phyloP scores from a whole-genome alignment of 2,888 invertebrate genomes.

The Cinara cedri region DNA sequence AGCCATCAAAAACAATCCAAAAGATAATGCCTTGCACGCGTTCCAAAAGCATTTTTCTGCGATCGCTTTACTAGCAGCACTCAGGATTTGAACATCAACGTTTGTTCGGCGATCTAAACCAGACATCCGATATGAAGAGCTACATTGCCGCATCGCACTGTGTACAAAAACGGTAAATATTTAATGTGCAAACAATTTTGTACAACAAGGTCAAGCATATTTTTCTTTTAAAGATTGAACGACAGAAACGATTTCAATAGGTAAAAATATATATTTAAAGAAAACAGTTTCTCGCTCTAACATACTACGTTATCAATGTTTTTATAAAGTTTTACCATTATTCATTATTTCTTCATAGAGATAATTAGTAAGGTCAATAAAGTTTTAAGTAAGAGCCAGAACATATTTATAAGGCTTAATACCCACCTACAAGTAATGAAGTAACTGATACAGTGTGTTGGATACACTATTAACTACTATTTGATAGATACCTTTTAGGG shows the following conservation, averaged over 20 bases:
- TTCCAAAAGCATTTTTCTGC: slow-evolving; percentile 86
- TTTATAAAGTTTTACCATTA: too few species aligned
- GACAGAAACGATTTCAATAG: too few species aligned
- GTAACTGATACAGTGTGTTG: too few species aligned
- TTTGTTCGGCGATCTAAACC: slow-evolving; percentile 52
- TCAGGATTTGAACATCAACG: slow-evolving; percentile 45
- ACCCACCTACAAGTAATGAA: too few species aligned
- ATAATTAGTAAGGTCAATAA: too few species aligned
- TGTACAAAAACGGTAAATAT: neutral
- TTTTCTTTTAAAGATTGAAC: neutral
- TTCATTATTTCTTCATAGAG: too few species aligned
- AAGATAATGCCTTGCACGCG: slow-evolving; percentile 87
- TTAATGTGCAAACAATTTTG: too few species aligned
- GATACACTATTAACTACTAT: too few species aligned
- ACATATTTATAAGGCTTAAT: too few species aligned
- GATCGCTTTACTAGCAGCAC: slow-evolving; percentile 50
- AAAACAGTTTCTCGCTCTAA: neutral
- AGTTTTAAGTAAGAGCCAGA: too few species aligned
- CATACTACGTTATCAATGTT: neutral
- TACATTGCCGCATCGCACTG: slow-evolving; percentile 55
- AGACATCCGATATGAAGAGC: slow-evolving; percentile 53
- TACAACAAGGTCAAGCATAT: too few species aligned
- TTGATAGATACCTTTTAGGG: too few species aligned
- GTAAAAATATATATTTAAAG: neutral
- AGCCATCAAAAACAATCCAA: slow-evolving; percentile 85